phyloP scores from a whole-genome alignment of 2,888 invertebrate species.

The Dolomedes plantarius region DNA sequence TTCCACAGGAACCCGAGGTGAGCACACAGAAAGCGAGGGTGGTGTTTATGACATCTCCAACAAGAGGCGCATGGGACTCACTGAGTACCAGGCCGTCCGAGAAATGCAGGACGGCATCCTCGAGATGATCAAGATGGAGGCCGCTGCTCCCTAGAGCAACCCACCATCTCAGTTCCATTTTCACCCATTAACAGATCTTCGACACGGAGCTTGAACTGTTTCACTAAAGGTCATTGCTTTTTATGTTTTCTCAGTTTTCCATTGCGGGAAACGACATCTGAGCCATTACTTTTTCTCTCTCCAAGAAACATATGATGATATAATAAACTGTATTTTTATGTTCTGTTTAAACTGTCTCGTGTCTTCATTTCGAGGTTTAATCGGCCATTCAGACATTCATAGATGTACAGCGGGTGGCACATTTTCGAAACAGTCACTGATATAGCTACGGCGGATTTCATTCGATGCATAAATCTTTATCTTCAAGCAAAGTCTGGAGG shows the following conservation, averaged over 20 bases:
- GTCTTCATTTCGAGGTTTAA: no score
- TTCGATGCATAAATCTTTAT: no score
- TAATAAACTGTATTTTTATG: background rate
- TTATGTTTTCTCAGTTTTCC: background rate
- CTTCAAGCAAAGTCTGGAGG: no score
- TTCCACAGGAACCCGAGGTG: constrained; percentile 88
- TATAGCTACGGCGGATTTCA: no score
- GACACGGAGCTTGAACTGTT: constrained; percentile 12
- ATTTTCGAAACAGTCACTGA: no score
- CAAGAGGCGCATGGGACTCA: constrained; percentile 97
- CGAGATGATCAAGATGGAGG: constrained; percentile 96
- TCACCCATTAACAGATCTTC: background rate
- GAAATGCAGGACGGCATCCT: constrained; percentile 97
- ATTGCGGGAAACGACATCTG: background rate
- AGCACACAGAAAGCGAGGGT: constrained; percentile 96
- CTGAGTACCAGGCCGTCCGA: constrained; percentile 97
- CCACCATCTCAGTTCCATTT: background rate
- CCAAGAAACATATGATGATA: background rate
- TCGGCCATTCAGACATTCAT: no score
- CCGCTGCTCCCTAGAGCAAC: constrained; percentile 79
- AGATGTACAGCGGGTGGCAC: no score
- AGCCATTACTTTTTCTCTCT: background rate
- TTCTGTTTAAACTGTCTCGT: background rate
- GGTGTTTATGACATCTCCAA: constrained; percentile 98
- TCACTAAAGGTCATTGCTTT: constrained; percentile 19